Conservation (phyloP, 2,113 vertebrate species). For the Oceanites oceanicus region DNA sequence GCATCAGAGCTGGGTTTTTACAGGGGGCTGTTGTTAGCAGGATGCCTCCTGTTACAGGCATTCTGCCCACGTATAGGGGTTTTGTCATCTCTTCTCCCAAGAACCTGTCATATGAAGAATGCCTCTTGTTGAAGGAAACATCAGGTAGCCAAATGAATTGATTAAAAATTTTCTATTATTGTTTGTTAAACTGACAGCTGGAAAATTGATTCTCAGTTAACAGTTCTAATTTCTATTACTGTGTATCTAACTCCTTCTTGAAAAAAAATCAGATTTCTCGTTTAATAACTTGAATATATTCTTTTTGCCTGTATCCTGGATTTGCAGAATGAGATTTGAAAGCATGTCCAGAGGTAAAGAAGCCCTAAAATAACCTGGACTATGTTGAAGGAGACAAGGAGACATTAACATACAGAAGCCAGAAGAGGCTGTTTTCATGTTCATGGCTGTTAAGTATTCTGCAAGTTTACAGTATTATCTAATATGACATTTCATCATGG, state of each 20-base stretch:
- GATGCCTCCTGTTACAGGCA: not conserved
- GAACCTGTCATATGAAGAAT: not conserved
- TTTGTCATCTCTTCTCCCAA: not conserved
- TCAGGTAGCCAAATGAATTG: not conserved
- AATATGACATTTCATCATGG: slow-evolving; percentile 25
- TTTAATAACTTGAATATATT: slow-evolving; percentile 36
- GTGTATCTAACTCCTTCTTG: not conserved
- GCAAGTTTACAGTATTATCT: slow-evolving; percentile 17
- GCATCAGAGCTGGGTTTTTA: not conserved
- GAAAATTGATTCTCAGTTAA: slow-evolving; percentile 13
- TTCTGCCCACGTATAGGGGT: not conserved
- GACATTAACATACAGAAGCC: slow-evolving; percentile 12
- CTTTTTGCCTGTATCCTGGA: not conserved
- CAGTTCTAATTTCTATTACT: not conserved
- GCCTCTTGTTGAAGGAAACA: not conserved
- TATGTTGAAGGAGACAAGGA: not conserved
- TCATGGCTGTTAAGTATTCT: slow-evolving; percentile 45
- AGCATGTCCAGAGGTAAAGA: slow-evolving; percentile 21
- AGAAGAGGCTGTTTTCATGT: not conserved
- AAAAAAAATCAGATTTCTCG: not conserved
- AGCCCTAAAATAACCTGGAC: not conserved
- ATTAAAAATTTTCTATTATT: not conserved
- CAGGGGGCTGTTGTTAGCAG: not conserved
- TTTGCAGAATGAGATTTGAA: slow-evolving; percentile 62
- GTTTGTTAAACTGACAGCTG: slow-evolving; percentile 2